These are phyloP conservation scores for Anneissia japonica DNA, from an alignment of 35 echinoderm and acorn worm species.

Conservation along the genomic window DNA sequence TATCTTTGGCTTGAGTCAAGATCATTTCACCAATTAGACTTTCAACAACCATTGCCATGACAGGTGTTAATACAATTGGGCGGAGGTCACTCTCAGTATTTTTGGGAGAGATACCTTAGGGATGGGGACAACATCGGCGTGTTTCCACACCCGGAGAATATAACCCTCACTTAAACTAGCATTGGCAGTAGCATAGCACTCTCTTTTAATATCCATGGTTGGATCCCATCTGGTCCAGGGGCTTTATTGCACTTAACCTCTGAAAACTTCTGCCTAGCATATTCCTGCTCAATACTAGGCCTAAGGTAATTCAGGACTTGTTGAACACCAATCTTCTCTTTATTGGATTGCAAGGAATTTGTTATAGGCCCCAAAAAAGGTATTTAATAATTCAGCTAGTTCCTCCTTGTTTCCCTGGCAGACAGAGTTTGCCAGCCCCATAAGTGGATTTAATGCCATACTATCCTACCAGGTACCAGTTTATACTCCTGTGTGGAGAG, in stretches of 20 bases:
- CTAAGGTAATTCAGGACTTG: neutral
- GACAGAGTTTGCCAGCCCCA: neutral
- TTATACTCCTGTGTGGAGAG: too few relatives aligned
- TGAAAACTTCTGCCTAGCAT: neutral
- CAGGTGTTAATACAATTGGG: neutral
- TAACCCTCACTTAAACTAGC: slow-evolving; percentile 12
- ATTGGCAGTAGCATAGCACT: slow-evolving; percentile 13
- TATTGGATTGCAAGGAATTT: neutral
- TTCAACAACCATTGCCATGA: neutral
- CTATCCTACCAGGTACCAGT: too few relatives aligned
- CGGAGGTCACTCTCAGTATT: neutral
- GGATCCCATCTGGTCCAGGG: slow-evolving; percentile 13
- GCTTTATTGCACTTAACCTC: slow-evolving; percentile 16
- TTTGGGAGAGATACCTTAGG: neutral
- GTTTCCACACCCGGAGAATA: slow-evolving; percentile 21
- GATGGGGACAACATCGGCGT: slow-evolving; percentile 5
- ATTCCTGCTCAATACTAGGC: neutral
- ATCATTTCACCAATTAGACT: neutral
- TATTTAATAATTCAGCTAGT: neutral
- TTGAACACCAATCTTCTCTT: neutral
- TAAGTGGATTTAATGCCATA: too few relatives aligned
- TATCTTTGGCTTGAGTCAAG: too few relatives aligned
- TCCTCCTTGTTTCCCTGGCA: neutral
- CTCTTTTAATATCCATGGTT: slow-evolving; percentile 9
- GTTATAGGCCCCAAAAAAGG: neutral